Percentiles rank a stretch among this genome's conserved stretches.
phyloP scores from a whole-genome alignment of 2,113 vertebrate genomes.

The Recurvirostra avosetta region DNA sequence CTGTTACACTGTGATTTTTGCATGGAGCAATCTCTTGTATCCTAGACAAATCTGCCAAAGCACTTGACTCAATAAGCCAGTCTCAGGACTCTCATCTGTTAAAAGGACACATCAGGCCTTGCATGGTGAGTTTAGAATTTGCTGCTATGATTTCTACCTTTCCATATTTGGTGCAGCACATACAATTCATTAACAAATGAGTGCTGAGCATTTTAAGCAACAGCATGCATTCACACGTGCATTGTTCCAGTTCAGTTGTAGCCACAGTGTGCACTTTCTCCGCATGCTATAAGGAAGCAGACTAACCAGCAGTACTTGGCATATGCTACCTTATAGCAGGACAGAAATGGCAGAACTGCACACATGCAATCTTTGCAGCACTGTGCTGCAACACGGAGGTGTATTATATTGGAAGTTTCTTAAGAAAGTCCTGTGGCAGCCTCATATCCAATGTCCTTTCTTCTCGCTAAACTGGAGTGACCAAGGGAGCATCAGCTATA shows the following conservation, averaged over 20 bases:
- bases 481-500: not conserved
- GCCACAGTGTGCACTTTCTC: not conserved
- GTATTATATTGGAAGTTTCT: not conserved
- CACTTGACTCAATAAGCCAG: not conserved
- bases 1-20: not conserved
- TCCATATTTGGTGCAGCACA: rapidly evolving
- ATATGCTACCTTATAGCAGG: not conserved
- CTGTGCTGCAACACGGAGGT: not conserved
- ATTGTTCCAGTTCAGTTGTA: not conserved
- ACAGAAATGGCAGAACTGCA: not conserved
- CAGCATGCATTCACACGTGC: too few species aligned
- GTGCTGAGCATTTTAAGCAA: not conserved
- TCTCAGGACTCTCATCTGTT: not conserved
- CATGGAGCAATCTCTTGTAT: not conserved
- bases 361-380: not conserved
- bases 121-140: not conserved
- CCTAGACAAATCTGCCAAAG: not conserved
- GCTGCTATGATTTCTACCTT: not conserved
- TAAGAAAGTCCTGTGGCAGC: not conserved
- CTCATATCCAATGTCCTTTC: not conserved
- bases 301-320: not conserved
- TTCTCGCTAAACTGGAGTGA: not conserved
- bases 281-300: not conserved
- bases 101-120: not conserved
- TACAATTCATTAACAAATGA: not conserved